Conservation (phyloP, 2,113 vertebrate species). For the Eulemur macaco region DNA sequence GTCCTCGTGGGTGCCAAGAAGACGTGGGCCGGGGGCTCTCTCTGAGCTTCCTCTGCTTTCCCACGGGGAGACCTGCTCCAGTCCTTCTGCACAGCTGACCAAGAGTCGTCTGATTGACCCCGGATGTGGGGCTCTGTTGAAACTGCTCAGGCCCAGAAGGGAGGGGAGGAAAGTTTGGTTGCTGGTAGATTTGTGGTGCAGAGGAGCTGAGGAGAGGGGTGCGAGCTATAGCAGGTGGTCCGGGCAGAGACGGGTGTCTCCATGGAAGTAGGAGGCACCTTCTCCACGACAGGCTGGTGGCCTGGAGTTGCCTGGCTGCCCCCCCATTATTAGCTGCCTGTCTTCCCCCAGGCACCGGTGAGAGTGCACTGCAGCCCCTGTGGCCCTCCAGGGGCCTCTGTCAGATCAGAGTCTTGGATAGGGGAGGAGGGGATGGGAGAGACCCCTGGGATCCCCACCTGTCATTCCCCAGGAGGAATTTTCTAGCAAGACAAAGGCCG, state of each 20-base stretch:
- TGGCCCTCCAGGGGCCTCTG: not conserved
- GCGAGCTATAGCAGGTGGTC: accelerated
- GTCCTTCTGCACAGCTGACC: not conserved
- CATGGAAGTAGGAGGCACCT: not conserved
- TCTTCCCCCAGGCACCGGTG: too few species aligned
- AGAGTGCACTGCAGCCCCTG: not conserved
- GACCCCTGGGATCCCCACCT: not conserved
- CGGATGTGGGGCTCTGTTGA: accelerated
- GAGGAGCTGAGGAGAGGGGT: not conserved
- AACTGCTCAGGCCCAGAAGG: not conserved
- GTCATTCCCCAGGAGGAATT: not conserved
- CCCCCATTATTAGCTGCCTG: too few species aligned
- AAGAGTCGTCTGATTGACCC: not conserved
- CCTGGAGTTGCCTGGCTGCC: not conserved
- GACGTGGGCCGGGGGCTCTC: not conserved
- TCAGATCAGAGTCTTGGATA: not conserved
- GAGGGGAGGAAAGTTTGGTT: not conserved
- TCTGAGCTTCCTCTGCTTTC: not conserved
- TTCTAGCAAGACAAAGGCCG: not conserved
- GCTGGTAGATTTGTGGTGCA: not conserved
- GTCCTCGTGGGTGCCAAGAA: not conserved
- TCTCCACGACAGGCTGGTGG: accelerated
- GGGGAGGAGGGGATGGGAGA: too few species aligned
- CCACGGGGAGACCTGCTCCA: not conserved
- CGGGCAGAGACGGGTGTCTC: accelerated